phyloP scores from a whole-genome alignment of 2,888 invertebrate species.

The Loripinus fragilis region DNA sequence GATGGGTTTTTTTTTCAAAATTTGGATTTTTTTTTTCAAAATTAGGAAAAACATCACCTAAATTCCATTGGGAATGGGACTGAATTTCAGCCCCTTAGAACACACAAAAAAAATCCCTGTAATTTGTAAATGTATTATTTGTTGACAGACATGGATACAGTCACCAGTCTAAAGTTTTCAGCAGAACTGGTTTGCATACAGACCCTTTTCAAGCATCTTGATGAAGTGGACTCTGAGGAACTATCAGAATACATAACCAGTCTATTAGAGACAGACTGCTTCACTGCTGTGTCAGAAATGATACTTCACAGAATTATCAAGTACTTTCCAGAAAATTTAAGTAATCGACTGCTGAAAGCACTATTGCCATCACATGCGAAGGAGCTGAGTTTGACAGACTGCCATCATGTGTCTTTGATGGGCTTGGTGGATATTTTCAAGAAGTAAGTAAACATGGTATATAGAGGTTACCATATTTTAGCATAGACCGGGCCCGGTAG shows the following conservation, averaged over 20 bases:
- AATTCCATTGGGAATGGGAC: too few relatives aligned
- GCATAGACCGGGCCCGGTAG: too few relatives aligned
- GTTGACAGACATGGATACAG: background rate
- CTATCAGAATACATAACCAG: slow-evolving; percentile 14
- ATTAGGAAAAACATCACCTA: too few relatives aligned
- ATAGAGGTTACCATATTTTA: too few relatives aligned
- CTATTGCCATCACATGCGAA: slow-evolving; percentile 51
- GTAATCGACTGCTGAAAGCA: slow-evolving; percentile 51
- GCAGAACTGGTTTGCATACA: slow-evolving; percentile 26
- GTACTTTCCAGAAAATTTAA: slow-evolving; percentile 52
- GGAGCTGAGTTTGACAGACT: slow-evolving; percentile 51
- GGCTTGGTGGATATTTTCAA: slow-evolving; percentile 54
- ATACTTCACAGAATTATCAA: slow-evolving; percentile 51
- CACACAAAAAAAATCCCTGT: too few relatives aligned
- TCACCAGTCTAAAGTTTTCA: background rate
- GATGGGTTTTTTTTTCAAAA: too few relatives aligned
- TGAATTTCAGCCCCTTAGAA: too few relatives aligned
- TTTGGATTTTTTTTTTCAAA: too few relatives aligned
- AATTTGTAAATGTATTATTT: too few relatives aligned
- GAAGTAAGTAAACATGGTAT: slow-evolving; percentile 42
- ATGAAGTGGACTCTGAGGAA: background rate
- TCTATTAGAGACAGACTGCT: slow-evolving; percentile 48
- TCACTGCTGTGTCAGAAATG: slow-evolving; percentile 56
- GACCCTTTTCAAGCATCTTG: slow-evolving; percentile 11
- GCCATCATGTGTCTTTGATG: slow-evolving; percentile 41